Evolutionary conservation across 2,888 invertebrate species (phyloP), one percentile per base, ranked within the genome.

Genomic region (Lamellibrachia columna): DNA sequence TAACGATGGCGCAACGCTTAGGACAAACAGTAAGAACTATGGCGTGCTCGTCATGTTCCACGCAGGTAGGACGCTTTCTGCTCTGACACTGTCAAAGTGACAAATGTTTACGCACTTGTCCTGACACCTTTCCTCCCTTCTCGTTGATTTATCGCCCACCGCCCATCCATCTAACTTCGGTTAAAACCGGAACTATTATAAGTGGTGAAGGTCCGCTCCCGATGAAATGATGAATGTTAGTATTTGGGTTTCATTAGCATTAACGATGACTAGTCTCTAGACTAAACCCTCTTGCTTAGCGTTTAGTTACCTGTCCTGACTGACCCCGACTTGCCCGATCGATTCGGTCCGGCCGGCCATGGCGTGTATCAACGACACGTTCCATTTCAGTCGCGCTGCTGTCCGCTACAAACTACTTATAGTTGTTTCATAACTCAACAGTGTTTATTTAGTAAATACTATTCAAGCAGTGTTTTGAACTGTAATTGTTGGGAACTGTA

Each of bases 1-100:
- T 75, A 75, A 75, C 75, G 22, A 75, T 75, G 75, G 75, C 75
- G 75, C 75, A 75, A 75, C 75, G 75, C n/a, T 75, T 75, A n/a
- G 75, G 75, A 75, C 75, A 75, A 75, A 75, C 75, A 22, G 75
- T 75, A n/a, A 75, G 75, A 22, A 75, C 75, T 15, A 75, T 75
- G 75, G 22, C 22, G 6, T 75, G 75, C 75, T 75, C 75, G 22
- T 22, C 75, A 22, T 75, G 75, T 75, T 11, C 75, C 15, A 75
- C 75, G 75, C 75, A 75, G 75, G 75, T 75, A 75, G 22, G 75
- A 75, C 15, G n/a, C 22, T 22, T 75, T 22, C 75, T 75, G 75
- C n/a, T 15, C 60, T 60, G 60, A 15, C 60, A 60, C 3, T 22
- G 75, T 75, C 22, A 4, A 15, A 22, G 75, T 75, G 75, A 75